Evolutionary conservation across 2,797 vertebrate species (phyloP).

Genomic region (Sciurus carolinensis): DNA sequence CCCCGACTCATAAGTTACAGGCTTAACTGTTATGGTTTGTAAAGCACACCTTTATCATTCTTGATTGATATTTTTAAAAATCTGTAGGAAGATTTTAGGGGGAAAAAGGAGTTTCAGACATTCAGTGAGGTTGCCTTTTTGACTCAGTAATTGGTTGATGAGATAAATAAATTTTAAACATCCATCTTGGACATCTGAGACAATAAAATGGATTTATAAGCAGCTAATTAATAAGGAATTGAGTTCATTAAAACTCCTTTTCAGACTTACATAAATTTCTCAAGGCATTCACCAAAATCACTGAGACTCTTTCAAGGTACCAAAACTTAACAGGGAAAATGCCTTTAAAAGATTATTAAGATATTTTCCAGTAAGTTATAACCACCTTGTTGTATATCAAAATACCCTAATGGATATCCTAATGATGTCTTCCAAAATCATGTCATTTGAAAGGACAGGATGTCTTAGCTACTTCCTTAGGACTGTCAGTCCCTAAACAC

Average conservation of each 20-base stretch:
- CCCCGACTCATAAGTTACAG: conserved; percentile 5
- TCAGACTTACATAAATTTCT: neutral
- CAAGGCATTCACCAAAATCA: conserved; percentile 40
- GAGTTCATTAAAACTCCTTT: conserved; percentile 7
- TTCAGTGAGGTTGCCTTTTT: neutral
- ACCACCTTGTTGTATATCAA: neutral
- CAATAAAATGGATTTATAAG: conserved; percentile 35
- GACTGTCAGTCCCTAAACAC: neutral
- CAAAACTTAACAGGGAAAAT: conserved; percentile 40
- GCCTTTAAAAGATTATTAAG: conserved; percentile 11
- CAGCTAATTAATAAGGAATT: neutral
- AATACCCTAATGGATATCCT: neutral
- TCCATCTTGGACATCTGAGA: neutral
- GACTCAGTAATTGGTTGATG: neutral
- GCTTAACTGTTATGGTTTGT: neutral
- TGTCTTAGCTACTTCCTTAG: neutral
- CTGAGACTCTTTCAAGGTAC: neutral
- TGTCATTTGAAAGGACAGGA: neutral
- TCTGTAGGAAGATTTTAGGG: neutral
- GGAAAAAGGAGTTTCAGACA: neutral
- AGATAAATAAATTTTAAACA: conserved; percentile 12
- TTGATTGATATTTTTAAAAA: conserved; percentile 4
- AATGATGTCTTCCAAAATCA: neutral
- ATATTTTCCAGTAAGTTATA: conserved; percentile 36
- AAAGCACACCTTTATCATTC: neutral